Percentiles rank a stretch among this genome's conserved stretches.
phyloP scores from a whole-genome alignment of 2,888 invertebrate genomes.

The Danaus chrysippus region DNA sequence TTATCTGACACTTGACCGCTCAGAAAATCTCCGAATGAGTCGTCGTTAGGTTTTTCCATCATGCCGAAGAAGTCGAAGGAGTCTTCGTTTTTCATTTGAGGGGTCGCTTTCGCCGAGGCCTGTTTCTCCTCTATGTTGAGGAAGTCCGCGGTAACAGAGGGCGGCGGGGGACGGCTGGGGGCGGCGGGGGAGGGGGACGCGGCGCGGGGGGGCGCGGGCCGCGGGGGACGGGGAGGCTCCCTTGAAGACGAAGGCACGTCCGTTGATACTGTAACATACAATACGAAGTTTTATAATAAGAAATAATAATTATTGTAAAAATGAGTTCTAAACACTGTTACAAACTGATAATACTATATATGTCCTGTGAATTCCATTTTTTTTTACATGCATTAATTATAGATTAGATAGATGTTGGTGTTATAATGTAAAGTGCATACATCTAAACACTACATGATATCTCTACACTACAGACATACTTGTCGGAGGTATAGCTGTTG shows the following conservation, averaged over 20 bases:
- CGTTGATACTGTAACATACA: constrained; percentile 51
- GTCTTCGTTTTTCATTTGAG: constrained; percentile 62
- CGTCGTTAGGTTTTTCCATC: constrained; percentile 76
- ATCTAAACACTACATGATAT: constrained; percentile 22
- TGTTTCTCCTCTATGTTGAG: constrained; percentile 49
- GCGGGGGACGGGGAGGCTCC: constrained; percentile 50
- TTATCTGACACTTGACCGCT: constrained; percentile 51
- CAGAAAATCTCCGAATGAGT: constrained; percentile 70
- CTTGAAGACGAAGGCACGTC: constrained; percentile 53
- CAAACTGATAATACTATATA: background rate
- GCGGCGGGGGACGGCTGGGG: constrained; percentile 9
- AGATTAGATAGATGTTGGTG: background rate
- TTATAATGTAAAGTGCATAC: background rate
- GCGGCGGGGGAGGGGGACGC: constrained; percentile 31
- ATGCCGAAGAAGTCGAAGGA: constrained; percentile 81
- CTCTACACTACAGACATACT: constrained; percentile 54
- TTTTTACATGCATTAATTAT: background rate
- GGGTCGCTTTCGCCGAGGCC: constrained; percentile 34
- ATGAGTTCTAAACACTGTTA: background rate
- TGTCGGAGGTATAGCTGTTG: constrained; percentile 49
- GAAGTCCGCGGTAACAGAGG: constrained; percentile 55
- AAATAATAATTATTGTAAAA: background rate
- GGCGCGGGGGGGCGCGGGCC: constrained; percentile 43
- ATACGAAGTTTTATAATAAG: background rate
- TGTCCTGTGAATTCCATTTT: background rate